Base-by-base conservation (phyloP, 2,888 invertebrate genomes). In the Ommatoiulus sabulosus region DNA sequence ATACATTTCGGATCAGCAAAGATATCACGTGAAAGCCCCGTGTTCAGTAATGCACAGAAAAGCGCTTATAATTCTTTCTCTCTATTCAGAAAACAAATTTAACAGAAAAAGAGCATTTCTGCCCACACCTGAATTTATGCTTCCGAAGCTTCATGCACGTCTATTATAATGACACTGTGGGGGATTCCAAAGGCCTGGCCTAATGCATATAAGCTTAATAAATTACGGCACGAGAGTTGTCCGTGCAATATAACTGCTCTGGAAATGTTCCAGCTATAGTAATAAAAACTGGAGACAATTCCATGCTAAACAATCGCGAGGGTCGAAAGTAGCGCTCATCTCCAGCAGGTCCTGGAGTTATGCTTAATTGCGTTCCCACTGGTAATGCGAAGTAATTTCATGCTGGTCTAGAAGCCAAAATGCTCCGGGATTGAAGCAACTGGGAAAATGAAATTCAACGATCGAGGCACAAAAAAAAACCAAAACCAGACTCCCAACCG, bases 351-450 rank as follows among this genome's bases (percentile, higher is more conserved):
- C 80, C 80, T 80, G 80, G 35, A 80, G 80, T 80, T 80, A 80
- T 80, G 80, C 80, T 35, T 80, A 80, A 80, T 80, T 80, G 80
- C 80, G 12, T 35, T 80, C 35, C 80, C 80, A 35, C 24, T 35
- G 80, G 80, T 80, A 80, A 80, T 24, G 80, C 80, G 35, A 80
- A 80, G 80, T 35, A 20, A 80, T 35, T 80, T 80, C 80, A 80
- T 80, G 80, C 80, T 80, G 35, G 80, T 35, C 80, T 24, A 72
- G 20, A 24, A 72, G 72, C 72, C 8, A 20, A 0, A 35, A 35
- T 80, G 35, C 15, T 35, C 12, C 8, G 3, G 80, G 35, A 80
- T 35, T 80, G 80, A 35, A 35, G 12, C 80, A 24, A 80, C 80
- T 80, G 80, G 80, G 80, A 57, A 12, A 35, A 80, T 35, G 80